A percentile compares a stretch with the other conserved stretches of the same genome.
Evolutionary conservation across 2,797 vertebrate species (phyloP).

Genomic region (Xiphophorus birchmanni): DNA sequence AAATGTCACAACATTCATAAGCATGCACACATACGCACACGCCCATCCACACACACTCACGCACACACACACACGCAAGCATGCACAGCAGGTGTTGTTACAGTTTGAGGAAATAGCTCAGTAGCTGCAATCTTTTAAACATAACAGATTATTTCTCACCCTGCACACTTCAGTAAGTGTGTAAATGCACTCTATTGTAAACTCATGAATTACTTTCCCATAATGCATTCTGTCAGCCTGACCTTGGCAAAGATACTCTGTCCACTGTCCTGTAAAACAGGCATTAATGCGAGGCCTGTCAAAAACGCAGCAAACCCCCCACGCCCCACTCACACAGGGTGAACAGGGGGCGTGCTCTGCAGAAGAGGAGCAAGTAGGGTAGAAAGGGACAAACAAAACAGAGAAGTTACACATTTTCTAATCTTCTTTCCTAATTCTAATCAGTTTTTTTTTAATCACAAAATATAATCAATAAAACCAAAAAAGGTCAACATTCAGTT

Average conservation of each 20-base stretch:
- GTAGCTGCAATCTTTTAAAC: conserved; percentile 48
- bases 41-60: background rate
- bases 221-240: conserved; percentile 73
- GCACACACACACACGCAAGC: background rate
- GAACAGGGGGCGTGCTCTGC: background rate
- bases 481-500: background rate
- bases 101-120: conserved; percentile 45
- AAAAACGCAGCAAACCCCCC: conserved; percentile 25
- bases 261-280: conserved; percentile 58
- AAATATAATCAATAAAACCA: background rate
- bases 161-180: conserved; percentile 36
- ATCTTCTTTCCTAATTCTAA: no score
- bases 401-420: background rate
- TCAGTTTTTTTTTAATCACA: background rate
- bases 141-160: conserved; percentile 51
- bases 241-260: conserved; percentile 68
- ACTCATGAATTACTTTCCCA: conserved; percentile 70
- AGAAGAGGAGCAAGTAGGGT: conserved; percentile 1
- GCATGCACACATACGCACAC: background rate
- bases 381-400: background rate
- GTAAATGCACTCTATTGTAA: conserved; percentile 71
- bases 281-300: conserved; percentile 49
- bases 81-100: conserved; percentile 42
- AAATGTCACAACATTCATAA: conserved; percentile 57
- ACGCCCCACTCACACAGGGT: background rate